Evolutionary conservation across 2,113 vertebrate species (phyloP).

Genomic region (Otis tarda): DNA sequence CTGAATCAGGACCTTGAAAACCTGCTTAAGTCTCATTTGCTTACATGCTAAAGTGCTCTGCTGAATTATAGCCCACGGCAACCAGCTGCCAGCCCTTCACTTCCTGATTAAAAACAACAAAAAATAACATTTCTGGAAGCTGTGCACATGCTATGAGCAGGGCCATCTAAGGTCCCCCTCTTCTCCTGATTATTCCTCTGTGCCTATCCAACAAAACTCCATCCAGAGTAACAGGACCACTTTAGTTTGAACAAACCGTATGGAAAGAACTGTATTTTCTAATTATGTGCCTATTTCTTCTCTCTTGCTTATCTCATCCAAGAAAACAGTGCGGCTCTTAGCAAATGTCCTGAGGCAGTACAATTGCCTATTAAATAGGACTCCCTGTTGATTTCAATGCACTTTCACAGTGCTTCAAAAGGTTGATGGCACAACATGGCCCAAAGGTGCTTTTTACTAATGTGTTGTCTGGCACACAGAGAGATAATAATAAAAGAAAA

Average conservation of each 20-base stretch:
- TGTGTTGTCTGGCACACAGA: neutral
- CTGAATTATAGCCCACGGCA: neutral
- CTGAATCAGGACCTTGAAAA: neutral
- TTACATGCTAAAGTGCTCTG: neutral
- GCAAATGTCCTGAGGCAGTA: conserved; percentile 1
- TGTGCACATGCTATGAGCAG: neutral
- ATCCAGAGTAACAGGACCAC: neutral
- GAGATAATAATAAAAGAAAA: neutral
- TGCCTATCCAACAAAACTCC: neutral
- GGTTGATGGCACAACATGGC: neutral
- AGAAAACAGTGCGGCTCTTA: neutral
- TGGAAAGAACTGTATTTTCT: neutral
- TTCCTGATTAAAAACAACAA: conserved; percentile 22
- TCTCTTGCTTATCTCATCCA: neutral
- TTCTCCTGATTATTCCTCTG: neutral
- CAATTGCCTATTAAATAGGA: conserved; percentile 2
- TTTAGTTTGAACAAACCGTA: neutral
- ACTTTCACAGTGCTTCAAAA: neutral
- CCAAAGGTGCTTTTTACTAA: conserved; percentile 11
- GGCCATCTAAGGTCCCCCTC: neutral
- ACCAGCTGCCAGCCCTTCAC: conserved; percentile 24
- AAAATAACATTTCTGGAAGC: neutral
- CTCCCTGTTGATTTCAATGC: conserved; percentile 1
- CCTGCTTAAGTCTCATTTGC: neutral
- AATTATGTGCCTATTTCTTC: neutral